A percentile compares a stretch with the other conserved stretches of the same genome.
phyloP scores from a whole-genome alignment of 2,888 invertebrate species.

The Aspidiotus destructor region DNA sequence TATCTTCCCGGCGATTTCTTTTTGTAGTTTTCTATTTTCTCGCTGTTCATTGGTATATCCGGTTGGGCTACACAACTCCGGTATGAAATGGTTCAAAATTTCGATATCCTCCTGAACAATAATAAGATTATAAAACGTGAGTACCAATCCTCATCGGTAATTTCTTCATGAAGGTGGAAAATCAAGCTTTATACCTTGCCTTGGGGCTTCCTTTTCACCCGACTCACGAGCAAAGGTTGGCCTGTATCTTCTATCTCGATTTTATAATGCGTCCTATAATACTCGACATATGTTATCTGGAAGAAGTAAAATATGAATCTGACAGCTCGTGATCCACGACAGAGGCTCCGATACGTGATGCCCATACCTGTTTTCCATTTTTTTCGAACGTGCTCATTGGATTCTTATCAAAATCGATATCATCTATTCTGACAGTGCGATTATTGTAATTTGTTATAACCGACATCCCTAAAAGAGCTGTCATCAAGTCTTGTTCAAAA shows the following conservation, averaged over 20 bases:
- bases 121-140: too few species aligned
- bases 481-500: slow-evolving; percentile 42
- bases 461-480: slow-evolving; percentile 54
- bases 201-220: slow-evolving; percentile 41
- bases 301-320: slow-evolving; percentile 3
- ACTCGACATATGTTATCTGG: slow-evolving; percentile 59
- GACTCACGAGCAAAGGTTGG: slow-evolving; percentile 68
- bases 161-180: not conserved
- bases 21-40: slow-evolving; percentile 72
- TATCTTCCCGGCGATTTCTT: slow-evolving; percentile 67
- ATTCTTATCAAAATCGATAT: slow-evolving; percentile 63
- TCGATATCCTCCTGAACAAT: slow-evolving; percentile 40
- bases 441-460: slow-evolving; percentile 86
- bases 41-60: slow-evolving; percentile 79
- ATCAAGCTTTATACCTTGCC: slow-evolving; percentile 15
- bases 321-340: not conserved
- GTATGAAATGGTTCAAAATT: slow-evolving; percentile 61
- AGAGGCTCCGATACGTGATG: not conserved
- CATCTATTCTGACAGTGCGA: slow-evolving; percentile 74
- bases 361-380: slow-evolving; percentile 38
- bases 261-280: slow-evolving; percentile 70
- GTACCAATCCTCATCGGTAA: not conserved
- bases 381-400: slow-evolving; percentile 62
- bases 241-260: slow-evolving; percentile 60
- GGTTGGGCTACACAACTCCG: slow-evolving; percentile 80